These are phyloP conservation scores for Drosophila monieri DNA, from an alignment of 2,888 invertebrate species.

Conservation along the genomic window DNA sequence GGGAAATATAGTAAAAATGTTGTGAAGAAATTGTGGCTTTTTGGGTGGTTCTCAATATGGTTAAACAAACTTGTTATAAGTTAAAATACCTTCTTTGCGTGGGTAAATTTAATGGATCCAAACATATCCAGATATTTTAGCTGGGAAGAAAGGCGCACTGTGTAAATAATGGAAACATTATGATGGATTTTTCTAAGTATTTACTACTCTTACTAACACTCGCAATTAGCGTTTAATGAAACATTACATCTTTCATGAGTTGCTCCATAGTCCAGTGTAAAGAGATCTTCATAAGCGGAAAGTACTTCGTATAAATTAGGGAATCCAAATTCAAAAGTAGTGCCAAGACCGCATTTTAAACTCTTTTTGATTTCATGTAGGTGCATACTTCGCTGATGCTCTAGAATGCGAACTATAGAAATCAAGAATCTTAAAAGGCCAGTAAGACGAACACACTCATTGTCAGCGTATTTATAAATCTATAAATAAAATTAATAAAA, in stretches of 20 bases:
- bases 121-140: constrained; percentile 63
- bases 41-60: too few species aligned
- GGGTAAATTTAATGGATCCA: constrained; percentile 65
- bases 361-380: constrained; percentile 80
- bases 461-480: constrained; percentile 69
- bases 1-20: constrained; percentile 1
- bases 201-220: constrained; percentile 67
- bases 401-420: constrained; percentile 79
- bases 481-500: constrained; percentile 36
- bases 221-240: constrained; percentile 73
- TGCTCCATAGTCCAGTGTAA: constrained; percentile 72
- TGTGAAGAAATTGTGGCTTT: too few species aligned
- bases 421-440: constrained; percentile 81
- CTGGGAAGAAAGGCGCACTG: constrained; percentile 53
- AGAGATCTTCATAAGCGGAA: constrained; percentile 82
- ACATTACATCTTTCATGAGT: constrained; percentile 81
- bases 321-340: constrained; percentile 82
- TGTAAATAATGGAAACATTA: not conserved
- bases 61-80: too few species aligned
- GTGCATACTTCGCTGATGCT: constrained; percentile 74
- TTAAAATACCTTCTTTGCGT: constrained; percentile 41
- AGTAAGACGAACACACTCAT: constrained; percentile 72
- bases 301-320: constrained; percentile 82
- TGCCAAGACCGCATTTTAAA: constrained; percentile 74
- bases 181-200: not conserved